phyloP scores from a whole-genome alignment of 2,888 invertebrate genomes.

The Unio delphinus region DNA sequence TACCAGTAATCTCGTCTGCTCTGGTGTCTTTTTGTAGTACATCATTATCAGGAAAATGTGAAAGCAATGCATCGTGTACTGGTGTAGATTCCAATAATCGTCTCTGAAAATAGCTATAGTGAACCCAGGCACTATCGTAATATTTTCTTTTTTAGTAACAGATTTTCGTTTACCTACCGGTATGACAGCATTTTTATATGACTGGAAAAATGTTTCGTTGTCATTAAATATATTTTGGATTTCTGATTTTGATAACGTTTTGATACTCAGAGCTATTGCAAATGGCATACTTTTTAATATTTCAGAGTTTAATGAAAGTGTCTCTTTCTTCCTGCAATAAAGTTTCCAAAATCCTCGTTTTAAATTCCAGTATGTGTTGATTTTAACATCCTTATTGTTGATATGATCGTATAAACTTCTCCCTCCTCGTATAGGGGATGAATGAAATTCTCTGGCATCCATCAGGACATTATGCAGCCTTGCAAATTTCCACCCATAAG shows the following conservation, averaged over 20 bases:
- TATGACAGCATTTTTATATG: too few species aligned
- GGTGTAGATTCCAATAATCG: constrained; percentile 51
- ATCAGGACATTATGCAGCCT: constrained; percentile 18
- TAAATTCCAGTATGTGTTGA: constrained; percentile 25
- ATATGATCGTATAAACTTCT: too few species aligned
- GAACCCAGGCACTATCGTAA: not conserved
- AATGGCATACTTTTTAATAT: too few species aligned
- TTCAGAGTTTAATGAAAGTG: too few species aligned
- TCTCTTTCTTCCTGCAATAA: constrained; percentile 7
- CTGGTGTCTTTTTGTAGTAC: constrained; percentile 28
- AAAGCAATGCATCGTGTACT: constrained; percentile 40
- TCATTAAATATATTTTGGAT: too few species aligned
- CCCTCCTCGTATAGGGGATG: too few species aligned
- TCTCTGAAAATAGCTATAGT: constrained; percentile 32
- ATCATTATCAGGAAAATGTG: constrained; percentile 38
- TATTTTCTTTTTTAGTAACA: not conserved
- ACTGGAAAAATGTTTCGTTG: too few species aligned
- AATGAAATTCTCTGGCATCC: constrained; percentile 2
- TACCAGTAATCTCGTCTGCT: constrained; percentile 45
- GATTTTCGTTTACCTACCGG: too few species aligned
- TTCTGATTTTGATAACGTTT: too few species aligned
- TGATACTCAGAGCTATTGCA: too few species aligned
- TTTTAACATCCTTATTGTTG: too few species aligned
- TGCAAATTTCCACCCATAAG: constrained; percentile 13
- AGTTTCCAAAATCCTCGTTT: constrained; percentile 31